These are phyloP conservation scores for Pogonognathellus flavescens DNA, from an alignment of 1,140 invertebrate genomes.

Conservation along the genomic window DNA sequence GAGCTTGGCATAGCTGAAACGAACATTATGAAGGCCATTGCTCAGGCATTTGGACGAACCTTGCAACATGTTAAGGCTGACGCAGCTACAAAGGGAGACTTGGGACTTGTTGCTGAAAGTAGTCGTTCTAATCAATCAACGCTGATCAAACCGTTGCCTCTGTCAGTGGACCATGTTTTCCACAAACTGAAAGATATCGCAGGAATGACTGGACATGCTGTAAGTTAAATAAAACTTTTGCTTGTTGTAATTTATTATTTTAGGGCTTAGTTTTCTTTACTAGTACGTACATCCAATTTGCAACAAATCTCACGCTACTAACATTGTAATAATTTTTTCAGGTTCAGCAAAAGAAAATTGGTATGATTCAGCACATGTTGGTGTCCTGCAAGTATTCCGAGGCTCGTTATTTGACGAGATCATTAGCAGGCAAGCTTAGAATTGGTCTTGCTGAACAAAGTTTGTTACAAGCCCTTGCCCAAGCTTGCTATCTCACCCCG, in stretches of 20 bases:
- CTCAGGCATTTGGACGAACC: conserved; percentile 89
- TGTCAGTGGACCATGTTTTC: conserved; percentile 83
- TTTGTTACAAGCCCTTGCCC: conserved; percentile 87
- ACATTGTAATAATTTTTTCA: conserved; percentile 69
- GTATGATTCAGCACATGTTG: conserved; percentile 92
- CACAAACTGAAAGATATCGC: conserved; percentile 92
- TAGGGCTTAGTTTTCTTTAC: no score
- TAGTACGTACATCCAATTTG: no score
- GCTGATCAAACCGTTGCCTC: conserved; percentile 81
- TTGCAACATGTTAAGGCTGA: conserved; percentile 89
- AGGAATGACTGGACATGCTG: conserved; percentile 83
- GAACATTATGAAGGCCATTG: conserved; percentile 94
- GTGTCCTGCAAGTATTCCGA: conserved; percentile 93
- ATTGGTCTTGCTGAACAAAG: conserved; percentile 98
- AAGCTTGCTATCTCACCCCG: conserved; percentile 83
- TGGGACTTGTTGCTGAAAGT: conserved; percentile 93
- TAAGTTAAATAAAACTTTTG: conserved; percentile 70
- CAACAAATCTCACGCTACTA: no score
- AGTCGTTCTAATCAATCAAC: conserved; percentile 90
- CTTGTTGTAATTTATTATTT: no score
- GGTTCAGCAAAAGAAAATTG: conserved; percentile 89
- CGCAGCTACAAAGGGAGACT: conserved; percentile 84
- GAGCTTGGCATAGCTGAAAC: conserved; percentile 95
- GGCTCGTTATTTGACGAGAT: conserved; percentile 92
- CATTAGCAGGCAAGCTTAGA: conserved; percentile 92